A percentile compares a stretch with the other conserved stretches of the same genome.
Evolutionary conservation across 2,888 invertebrate species (phyloP).

Genomic region (Hyalella azteca): DNA sequence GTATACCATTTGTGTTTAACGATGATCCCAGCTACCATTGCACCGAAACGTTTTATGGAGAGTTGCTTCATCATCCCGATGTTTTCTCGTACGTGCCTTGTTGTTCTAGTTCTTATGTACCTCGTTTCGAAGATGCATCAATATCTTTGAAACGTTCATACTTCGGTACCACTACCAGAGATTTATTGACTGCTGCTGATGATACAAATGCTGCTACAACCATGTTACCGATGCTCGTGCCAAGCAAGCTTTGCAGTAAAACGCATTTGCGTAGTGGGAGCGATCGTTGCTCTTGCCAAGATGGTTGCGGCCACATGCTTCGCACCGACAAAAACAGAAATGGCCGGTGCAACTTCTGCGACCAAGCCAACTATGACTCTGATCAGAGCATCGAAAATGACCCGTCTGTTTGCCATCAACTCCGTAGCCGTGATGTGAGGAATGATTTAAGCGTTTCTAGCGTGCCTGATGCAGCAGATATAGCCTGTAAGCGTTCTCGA

Average conservation of each 20-base stretch:
- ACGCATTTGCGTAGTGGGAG: background rate
- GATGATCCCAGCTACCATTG: background rate
- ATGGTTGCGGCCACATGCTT: background rate
- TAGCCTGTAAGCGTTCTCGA: background rate
- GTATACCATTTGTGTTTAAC: background rate
- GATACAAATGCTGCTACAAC: no score
- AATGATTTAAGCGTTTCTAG: background rate
- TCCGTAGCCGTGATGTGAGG: background rate
- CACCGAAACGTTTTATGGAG: background rate
- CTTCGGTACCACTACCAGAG: no score
- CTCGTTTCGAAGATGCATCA: no score
- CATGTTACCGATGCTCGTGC: background rate
- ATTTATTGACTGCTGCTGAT: no score
- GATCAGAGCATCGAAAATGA: background rate
- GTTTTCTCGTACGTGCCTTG: background rate
- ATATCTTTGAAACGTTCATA: no score
- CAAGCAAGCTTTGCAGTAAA: background rate
- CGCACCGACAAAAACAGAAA: slow-evolving; percentile 2
- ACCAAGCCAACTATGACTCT: background rate
- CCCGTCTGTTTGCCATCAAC: background rate
- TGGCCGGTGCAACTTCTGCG: background rate
- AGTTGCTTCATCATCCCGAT: background rate
- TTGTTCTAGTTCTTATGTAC: background rate
- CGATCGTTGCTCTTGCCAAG: background rate
- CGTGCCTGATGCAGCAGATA: background rate